A percentile compares a stretch with the other conserved stretches of the same genome.
Conservation (phyloP, 2,797 vertebrate species). For the Acanthornis magna region DNA sequence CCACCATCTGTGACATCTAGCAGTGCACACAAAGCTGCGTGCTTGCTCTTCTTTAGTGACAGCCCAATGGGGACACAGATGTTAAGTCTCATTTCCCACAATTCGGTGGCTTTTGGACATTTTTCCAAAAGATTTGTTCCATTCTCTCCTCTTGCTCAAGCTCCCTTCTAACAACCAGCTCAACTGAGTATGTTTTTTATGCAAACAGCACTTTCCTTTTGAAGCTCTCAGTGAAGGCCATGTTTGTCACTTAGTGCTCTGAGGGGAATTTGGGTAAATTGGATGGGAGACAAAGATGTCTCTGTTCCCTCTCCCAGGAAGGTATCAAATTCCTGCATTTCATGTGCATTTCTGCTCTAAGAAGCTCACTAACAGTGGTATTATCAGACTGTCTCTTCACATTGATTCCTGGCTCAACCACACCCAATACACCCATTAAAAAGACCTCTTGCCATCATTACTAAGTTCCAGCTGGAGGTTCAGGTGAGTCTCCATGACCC, state of each 20-base stretch:
- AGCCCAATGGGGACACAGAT: conserved; percentile 13
- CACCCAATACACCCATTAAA: neutral
- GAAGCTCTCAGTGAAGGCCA: neutral
- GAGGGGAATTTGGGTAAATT: neutral
- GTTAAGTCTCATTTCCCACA: conserved; percentile 1
- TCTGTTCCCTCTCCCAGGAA: neutral
- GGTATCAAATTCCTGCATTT: neutral
- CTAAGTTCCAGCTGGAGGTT: neutral
- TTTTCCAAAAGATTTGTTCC: conserved; percentile 11
- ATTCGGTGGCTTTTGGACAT: neutral
- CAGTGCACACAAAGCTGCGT: neutral
- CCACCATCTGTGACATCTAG: neutral
- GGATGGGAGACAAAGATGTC: neutral
- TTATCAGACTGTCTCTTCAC: neutral
- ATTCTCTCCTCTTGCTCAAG: neutral
- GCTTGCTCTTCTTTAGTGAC: neutral
- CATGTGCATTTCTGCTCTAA: neutral
- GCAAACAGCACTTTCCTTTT: neutral
- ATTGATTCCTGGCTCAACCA: neutral
- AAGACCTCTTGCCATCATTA: neutral
- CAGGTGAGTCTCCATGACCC: neutral
- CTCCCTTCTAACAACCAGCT: neutral
- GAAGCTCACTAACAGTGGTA: neutral
- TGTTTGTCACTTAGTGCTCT: neutral
- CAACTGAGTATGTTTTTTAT: neutral